phyloP scores from a whole-genome alignment of 2,113 vertebrate species.

The Delphinus delphis region DNA sequence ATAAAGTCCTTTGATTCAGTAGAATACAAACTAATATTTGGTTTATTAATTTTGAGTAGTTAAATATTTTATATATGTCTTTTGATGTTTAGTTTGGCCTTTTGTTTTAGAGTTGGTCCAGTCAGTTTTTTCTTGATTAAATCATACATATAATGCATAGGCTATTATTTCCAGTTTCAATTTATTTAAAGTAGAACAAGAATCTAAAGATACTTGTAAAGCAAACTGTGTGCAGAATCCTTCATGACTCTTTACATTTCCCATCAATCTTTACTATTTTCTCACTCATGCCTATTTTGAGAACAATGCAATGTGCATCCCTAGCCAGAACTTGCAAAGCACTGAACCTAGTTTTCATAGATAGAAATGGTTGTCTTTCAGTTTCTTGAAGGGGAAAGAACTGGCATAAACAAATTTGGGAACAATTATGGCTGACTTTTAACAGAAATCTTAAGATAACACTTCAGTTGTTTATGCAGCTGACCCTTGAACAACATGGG shows the following conservation, averaged over 20 bases:
- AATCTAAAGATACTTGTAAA: not conserved
- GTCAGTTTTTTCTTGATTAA: not conserved
- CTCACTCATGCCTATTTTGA: not conserved
- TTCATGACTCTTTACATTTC: not conserved
- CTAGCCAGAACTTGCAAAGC: not conserved
- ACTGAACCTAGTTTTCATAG: constrained; percentile 5
- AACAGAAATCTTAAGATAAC: not conserved
- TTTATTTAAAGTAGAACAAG: not conserved
- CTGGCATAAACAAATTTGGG: not conserved
- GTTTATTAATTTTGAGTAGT: not conserved
- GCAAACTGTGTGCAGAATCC: not conserved
- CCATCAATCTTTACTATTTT: not conserved
- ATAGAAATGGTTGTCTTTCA: not conserved
- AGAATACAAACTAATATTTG: constrained; percentile 6
- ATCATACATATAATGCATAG: not conserved
- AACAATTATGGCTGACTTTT: not conserved
- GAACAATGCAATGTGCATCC: not conserved
- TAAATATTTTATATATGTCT: constrained; percentile 18
- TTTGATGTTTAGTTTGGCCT: not conserved
- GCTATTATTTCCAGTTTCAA: not conserved
- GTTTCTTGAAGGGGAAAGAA: not conserved
- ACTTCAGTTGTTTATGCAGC: not conserved
- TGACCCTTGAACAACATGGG: not conserved
- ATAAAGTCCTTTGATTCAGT: not conserved
- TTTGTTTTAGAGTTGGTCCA: not conserved